phyloP scores from a whole-genome alignment of 2,113 vertebrate species.

The Halcyon senegalensis region DNA sequence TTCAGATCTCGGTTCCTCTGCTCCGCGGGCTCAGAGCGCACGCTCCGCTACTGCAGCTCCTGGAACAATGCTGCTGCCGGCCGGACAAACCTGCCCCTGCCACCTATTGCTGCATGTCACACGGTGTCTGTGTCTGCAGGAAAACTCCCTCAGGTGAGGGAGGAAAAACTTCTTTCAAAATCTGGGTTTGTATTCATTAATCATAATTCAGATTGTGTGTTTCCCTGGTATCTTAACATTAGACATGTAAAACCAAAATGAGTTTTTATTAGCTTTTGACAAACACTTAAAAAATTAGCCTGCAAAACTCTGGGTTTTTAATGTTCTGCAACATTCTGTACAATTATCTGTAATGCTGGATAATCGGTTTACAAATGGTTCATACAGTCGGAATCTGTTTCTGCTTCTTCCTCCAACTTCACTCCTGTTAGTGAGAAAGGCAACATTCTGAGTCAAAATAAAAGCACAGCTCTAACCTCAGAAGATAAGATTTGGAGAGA shows the following conservation, averaged over 20 bases:
- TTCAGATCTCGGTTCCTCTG: neutral
- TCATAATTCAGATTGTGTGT: neutral
- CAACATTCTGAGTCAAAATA: neutral
- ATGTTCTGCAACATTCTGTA: neutral
- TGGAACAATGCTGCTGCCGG: conserved; percentile 66
- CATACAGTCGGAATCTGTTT: neutral
- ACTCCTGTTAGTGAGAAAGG: neutral
- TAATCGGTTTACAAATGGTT: neutral
- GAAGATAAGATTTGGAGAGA: neutral
- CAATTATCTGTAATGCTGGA: neutral
- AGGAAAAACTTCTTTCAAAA: neutral
- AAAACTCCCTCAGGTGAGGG: neutral
- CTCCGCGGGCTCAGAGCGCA: neutral
- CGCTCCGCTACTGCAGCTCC: neutral
- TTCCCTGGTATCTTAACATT: neutral
- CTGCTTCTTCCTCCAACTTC: neutral
- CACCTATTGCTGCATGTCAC: neutral
- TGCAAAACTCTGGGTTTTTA: neutral
- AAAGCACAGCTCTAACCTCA: neutral
- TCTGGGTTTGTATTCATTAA: neutral
- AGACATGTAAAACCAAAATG: neutral
- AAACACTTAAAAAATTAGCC: neutral
- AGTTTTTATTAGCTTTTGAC: neutral
- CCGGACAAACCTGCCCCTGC: conserved; percentile 32
- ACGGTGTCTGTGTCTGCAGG: accelerated